Evolutionary conservation across 2,888 invertebrate species (phyloP).

Genomic region (Caenorhabditis sp.): DNA sequence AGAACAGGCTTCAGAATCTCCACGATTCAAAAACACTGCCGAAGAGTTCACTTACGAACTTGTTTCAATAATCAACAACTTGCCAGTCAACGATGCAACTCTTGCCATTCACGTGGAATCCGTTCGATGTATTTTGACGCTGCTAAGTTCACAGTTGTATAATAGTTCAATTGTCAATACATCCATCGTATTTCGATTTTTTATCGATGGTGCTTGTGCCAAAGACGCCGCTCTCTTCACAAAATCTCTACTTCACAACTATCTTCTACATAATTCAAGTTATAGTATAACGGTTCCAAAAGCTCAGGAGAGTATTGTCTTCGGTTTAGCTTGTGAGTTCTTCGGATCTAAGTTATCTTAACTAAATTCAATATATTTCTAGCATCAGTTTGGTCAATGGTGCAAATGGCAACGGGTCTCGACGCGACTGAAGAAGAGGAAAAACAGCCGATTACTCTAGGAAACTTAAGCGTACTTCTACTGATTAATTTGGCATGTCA

Average conservation of each 20-base stretch:
- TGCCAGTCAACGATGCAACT: constrained; percentile 77
- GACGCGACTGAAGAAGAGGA: constrained; percentile 56
- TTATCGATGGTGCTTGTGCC: constrained; percentile 71
- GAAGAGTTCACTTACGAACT: constrained; percentile 82
- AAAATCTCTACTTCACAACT: constrained; percentile 72
- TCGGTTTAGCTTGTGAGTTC: constrained; percentile 78
- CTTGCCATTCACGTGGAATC: constrained; percentile 72
- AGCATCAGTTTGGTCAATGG: constrained; percentile 70
- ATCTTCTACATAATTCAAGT: constrained; percentile 70
- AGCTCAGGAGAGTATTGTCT: constrained; percentile 83
- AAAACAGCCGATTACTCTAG: constrained; percentile 75
- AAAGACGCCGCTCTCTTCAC: constrained; percentile 67
- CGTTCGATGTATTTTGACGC: constrained; percentile 72
- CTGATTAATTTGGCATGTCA: constrained; percentile 81
- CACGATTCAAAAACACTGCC: constrained; percentile 73
- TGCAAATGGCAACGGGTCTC: constrained; percentile 57
- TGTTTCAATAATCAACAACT: constrained; percentile 81
- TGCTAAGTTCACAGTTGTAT: constrained; percentile 74
- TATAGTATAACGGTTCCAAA: constrained; percentile 67
- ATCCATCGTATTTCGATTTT: constrained; percentile 71
- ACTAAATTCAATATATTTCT: too few relatives aligned
- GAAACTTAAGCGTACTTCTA: constrained; percentile 88
- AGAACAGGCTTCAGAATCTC: constrained; percentile 19
- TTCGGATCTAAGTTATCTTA: not conserved
- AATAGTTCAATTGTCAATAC: constrained; percentile 71